phyloP scores from a whole-genome alignment of 2,888 invertebrate genomes.

The Aporophyla nigra region DNA sequence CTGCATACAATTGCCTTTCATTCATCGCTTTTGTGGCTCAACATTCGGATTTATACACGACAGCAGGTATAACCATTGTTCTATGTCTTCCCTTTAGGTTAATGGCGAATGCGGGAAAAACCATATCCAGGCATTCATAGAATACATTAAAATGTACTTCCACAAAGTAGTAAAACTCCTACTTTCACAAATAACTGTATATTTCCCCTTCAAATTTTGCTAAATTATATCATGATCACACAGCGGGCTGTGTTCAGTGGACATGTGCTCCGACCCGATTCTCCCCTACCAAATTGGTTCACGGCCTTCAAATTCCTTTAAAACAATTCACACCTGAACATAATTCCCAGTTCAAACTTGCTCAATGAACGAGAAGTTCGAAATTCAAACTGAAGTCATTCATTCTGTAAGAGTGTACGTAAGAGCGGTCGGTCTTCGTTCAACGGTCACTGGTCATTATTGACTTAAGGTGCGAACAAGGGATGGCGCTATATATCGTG shows the following conservation, averaged over 20 bases:
- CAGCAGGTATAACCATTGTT: too few species aligned
- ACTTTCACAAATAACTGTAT: neutral
- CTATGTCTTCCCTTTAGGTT: too few species aligned
- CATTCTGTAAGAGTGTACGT: slow-evolving; percentile 41
- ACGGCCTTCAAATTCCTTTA: slow-evolving; percentile 23
- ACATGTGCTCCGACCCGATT: neutral
- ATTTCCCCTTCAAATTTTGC: too few species aligned
- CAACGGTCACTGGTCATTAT: slow-evolving; percentile 38
- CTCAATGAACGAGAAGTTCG: slow-evolving; percentile 46
- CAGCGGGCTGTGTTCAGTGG: neutral
- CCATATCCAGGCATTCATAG: too few species aligned
- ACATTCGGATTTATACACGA: too few species aligned
- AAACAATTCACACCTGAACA: slow-evolving; percentile 39
- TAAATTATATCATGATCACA: too few species aligned
- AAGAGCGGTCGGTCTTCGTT: slow-evolving; percentile 32
- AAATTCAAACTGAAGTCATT: slow-evolving; percentile 35
- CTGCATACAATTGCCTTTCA: too few species aligned
- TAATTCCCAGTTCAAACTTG: slow-evolving; percentile 46
- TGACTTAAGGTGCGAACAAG: neutral
- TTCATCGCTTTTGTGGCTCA: too few species aligned
- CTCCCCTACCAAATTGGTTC: slow-evolving; percentile 5
- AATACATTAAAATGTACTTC: neutral
- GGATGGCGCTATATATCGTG: neutral
- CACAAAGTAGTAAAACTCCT: neutral
- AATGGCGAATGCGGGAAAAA: too few species aligned